Conservation (phyloP, 2,888 invertebrate species). For the Pseudoips prasinana region DNA sequence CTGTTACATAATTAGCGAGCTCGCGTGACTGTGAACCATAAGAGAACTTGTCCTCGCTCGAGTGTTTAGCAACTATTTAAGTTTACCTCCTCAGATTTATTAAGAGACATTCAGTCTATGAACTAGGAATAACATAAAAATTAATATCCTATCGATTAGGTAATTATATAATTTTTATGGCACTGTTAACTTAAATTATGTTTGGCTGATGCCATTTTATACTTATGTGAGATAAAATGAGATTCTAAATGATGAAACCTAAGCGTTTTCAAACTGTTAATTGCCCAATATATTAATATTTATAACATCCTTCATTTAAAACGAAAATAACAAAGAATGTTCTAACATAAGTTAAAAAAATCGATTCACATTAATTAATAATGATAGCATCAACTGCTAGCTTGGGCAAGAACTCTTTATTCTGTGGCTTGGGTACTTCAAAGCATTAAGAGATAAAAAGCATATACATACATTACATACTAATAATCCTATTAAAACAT, state of each 20-base stretch:
- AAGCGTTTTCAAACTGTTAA: too few relatives aligned
- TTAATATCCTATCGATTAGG: slow-evolving; percentile 19
- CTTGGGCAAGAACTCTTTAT: not conserved
- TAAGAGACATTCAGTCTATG: slow-evolving; percentile 39
- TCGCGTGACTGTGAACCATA: slow-evolving; percentile 71
- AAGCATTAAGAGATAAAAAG: slow-evolving; percentile 21
- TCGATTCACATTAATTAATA: slow-evolving; percentile 6
- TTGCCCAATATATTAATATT: too few relatives aligned
- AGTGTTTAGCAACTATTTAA: slow-evolving; percentile 54
- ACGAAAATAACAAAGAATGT: too few relatives aligned
- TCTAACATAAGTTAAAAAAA: too few relatives aligned
- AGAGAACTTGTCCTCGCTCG: slow-evolving; percentile 62
- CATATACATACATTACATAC: slow-evolving; percentile 17
- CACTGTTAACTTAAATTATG: too few relatives aligned
- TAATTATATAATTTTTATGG: slow-evolving; percentile 14
- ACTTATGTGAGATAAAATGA: too few relatives aligned
- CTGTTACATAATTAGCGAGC: slow-evolving; percentile 67
- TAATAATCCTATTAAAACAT: slow-evolving; percentile 31
- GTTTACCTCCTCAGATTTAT: slow-evolving; percentile 57
- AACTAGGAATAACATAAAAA: slow-evolving; percentile 22
- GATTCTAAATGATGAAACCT: too few relatives aligned
- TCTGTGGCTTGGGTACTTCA: too few relatives aligned
- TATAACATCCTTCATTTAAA: too few relatives aligned
- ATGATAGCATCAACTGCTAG: not conserved
- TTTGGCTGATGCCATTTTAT: too few relatives aligned